phyloP scores from a whole-genome alignment of 2,113 vertebrate species.

The Camelus dromedarius region DNA sequence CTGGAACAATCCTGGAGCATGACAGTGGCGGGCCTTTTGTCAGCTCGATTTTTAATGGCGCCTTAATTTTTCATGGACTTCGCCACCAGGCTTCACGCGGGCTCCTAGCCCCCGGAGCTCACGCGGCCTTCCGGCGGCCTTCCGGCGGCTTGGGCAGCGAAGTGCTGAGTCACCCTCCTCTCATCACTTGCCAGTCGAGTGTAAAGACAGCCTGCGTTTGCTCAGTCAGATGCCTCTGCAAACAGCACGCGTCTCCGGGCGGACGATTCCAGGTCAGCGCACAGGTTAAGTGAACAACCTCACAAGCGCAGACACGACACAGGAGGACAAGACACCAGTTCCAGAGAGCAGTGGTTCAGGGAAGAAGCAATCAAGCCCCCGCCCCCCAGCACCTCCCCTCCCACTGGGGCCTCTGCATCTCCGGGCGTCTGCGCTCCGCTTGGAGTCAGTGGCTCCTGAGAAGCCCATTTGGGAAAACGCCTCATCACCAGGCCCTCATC shows the following conservation, averaged over 20 bases:
- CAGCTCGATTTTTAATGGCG: slow-evolving; percentile 71
- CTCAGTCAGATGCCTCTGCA: slow-evolving; percentile 79
- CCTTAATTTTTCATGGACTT: slow-evolving; percentile 61
- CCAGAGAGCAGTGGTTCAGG: slow-evolving; percentile 70
- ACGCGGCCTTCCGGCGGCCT: slow-evolving; percentile 29
- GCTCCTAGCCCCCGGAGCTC: slow-evolving; percentile 52
- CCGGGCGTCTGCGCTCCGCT: not conserved
- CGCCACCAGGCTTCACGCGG: not conserved
- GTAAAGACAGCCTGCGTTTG: slow-evolving; percentile 82
- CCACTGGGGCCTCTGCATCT: not conserved
- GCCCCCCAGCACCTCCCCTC: not conserved
- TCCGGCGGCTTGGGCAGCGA: slow-evolving; percentile 64
- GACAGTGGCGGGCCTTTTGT: slow-evolving; percentile 50
- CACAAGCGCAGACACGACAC: slow-evolving; percentile 86
- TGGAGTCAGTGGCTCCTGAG: not conserved
- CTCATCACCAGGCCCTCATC: not conserved
- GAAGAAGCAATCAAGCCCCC: slow-evolving; percentile 67
- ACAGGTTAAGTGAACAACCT: slow-evolving; percentile 88
- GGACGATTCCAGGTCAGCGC: slow-evolving; percentile 85
- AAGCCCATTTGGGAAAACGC: not conserved
- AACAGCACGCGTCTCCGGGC: slow-evolving; percentile 68
- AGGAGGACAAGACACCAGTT: slow-evolving; percentile 81
- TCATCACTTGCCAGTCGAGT: slow-evolving; percentile 72
- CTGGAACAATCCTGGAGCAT: slow-evolving; percentile 37
- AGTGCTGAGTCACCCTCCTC: slow-evolving; percentile 75